phyloP scores from a whole-genome alignment of 2,888 invertebrate species.

The Perizoma affinitatum region DNA sequence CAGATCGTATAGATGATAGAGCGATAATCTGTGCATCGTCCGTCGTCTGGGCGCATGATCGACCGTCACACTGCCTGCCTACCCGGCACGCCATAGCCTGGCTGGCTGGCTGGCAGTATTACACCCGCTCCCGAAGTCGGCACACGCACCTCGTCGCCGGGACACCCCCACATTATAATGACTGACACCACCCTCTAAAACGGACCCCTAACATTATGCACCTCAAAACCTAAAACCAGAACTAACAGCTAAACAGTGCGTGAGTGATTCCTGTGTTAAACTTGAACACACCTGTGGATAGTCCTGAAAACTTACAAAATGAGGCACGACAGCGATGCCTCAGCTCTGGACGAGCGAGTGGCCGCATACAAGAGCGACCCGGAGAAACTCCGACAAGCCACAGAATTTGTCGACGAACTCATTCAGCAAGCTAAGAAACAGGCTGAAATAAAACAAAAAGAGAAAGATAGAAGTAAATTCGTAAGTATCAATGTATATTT shows the following conservation, averaged over 20 bases:
- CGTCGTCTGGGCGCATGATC: constrained; percentile 72
- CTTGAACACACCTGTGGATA: constrained; percentile 24
- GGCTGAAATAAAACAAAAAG: constrained; percentile 82
- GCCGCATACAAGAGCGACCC: constrained; percentile 85
- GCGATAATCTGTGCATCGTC: constrained; percentile 57
- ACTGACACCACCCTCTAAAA: constrained; percentile 56
- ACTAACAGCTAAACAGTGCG: constrained; percentile 17
- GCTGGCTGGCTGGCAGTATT: constrained; percentile 53
- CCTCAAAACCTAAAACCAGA: constrained; percentile 40
- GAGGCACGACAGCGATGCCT: constrained; percentile 70
- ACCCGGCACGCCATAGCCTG: constrained; percentile 10
- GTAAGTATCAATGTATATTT: constrained; percentile 83
- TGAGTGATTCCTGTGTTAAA: constrained; percentile 16
- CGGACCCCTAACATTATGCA: constrained; percentile 44
- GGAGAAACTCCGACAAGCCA: constrained; percentile 82
- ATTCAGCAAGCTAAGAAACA: constrained; percentile 85
- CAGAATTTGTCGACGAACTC: constrained; percentile 85
- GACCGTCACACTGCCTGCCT: constrained; percentile 54
- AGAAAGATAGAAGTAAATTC: constrained; percentile 84
- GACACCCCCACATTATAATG: constrained; percentile 44
- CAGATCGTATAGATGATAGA: constrained; percentile 57
- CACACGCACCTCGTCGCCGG: constrained; percentile 49
- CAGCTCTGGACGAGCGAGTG: constrained; percentile 76
- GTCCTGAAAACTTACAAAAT: constrained; percentile 50
- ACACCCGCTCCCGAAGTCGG: constrained; percentile 48